A percentile compares a stretch with the other conserved stretches of the same genome.
Evolutionary conservation across 2,113 vertebrate species (phyloP).

Genomic region (Megaceryle torquata): DNA sequence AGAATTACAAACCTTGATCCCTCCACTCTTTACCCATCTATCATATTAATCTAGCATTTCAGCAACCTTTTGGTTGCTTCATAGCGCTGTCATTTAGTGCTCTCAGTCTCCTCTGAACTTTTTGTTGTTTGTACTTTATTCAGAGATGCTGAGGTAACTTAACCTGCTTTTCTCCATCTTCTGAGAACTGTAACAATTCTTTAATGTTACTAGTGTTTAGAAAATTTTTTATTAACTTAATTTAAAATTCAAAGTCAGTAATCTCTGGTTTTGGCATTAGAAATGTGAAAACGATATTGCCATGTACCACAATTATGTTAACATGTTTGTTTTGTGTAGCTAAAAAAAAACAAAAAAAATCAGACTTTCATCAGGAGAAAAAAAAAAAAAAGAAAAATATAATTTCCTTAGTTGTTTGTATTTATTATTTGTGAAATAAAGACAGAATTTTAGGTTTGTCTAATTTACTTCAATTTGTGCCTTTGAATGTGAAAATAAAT

Average conservation of each 20-base stretch:
- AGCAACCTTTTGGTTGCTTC: not conserved
- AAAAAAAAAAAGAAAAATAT: not conserved
- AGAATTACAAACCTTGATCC: not conserved
- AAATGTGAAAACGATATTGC: not conserved
- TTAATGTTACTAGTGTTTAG: not conserved
- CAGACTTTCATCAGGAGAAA: not conserved
- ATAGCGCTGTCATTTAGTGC: not conserved
- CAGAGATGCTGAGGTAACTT: not conserved
- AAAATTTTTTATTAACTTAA: not conserved
- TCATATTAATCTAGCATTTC: not conserved
- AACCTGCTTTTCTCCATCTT: not conserved
- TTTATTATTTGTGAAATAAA: constrained; percentile 58
- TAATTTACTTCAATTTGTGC: constrained; percentile 18
- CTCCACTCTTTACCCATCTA: not conserved
- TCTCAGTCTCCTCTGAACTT: not conserved
- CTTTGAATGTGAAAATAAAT: constrained; percentile 15
- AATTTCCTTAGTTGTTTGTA: constrained; percentile 18
- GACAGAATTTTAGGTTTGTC: not conserved
- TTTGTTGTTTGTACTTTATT: not conserved
- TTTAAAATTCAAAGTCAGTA: not conserved
- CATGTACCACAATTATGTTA: not conserved
- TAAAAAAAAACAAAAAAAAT: not conserved
- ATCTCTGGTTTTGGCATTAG: not conserved
- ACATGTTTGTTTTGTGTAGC: not conserved
- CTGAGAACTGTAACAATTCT: not conserved